phyloP scores from a whole-genome alignment of 2,113 vertebrate species.

The Pteronura brasiliensis region DNA sequence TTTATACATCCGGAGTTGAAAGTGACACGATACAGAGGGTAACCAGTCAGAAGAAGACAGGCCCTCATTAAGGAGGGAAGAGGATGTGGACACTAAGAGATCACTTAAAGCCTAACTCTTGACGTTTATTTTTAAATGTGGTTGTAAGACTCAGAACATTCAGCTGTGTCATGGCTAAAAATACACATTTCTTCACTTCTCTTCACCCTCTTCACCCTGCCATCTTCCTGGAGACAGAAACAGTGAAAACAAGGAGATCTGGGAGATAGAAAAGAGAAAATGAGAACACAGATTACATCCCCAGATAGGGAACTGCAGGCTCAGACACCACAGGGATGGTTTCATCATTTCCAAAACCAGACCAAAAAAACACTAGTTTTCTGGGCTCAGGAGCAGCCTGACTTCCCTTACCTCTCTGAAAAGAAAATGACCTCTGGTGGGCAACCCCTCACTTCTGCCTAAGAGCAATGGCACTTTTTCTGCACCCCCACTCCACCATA shows the following conservation, averaged over 20 bases:
- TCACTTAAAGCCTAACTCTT: constrained; percentile 39
- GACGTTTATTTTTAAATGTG: constrained; percentile 62
- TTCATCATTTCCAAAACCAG: neutral
- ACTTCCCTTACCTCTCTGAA: neutral
- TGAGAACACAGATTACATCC: neutral
- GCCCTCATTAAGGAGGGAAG: neutral
- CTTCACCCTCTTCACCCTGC: constrained; percentile 40
- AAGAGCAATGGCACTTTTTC: neutral
- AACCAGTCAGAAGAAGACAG: neutral
- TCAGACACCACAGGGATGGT: neutral
- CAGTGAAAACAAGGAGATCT: constrained; percentile 21
- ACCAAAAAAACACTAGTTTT: neutral
- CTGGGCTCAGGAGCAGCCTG: neutral
- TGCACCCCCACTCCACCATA: too few species aligned
- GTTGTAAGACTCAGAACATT: constrained; percentile 60
- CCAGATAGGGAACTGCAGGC: neutral
- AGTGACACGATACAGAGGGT: neutral
- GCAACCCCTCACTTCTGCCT: neutral
- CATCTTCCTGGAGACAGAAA: constrained; percentile 55
- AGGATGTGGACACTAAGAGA: neutral
- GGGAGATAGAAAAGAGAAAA: neutral
- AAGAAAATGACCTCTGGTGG: neutral
- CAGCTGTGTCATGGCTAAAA: constrained; percentile 62
- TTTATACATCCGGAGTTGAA: neutral
- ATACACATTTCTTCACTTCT: constrained; percentile 64